Evolutionary conservation across 1,140 invertebrate genomes (phyloP).

Genomic region (Drosophila fuyamai): DNA sequence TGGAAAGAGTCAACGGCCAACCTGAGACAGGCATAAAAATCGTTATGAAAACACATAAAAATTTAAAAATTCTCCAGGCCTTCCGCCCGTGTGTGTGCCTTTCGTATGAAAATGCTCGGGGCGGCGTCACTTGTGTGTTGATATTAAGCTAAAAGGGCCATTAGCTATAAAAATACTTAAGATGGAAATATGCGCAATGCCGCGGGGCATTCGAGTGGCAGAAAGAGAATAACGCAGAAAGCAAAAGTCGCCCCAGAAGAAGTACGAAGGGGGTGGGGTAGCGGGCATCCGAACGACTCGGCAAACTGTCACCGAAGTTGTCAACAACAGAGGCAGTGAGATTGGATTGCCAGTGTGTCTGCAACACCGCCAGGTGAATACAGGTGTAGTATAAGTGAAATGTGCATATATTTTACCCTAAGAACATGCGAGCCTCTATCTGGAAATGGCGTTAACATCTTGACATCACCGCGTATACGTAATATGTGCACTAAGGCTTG

Average conservation of each 20-base stretch:
- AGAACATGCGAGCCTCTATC: conserved; percentile 7
- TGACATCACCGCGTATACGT: conserved; percentile 20
- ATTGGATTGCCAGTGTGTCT: conserved; percentile 12
- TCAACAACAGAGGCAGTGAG: conserved; percentile 36
- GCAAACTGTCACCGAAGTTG: conserved; percentile 73
- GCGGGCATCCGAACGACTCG: conserved; percentile 30
- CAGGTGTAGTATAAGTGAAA: conserved; percentile 18
- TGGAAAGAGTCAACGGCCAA: conserved; percentile 33
- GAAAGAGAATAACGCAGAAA: conserved; percentile 47
- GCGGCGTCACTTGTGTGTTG: conserved; percentile 65
- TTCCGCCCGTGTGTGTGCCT: conserved; percentile 6
- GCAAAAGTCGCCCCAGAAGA: conserved; percentile 25
- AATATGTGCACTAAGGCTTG: conserved; percentile 17
- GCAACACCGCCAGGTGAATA: conserved; percentile 12
- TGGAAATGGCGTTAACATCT: conserved; percentile 29
- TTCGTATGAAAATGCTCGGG: conserved; percentile 21
- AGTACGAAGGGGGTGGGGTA: background rate
- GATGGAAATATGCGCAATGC: conserved; percentile 75
- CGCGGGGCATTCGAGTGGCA: conserved; percentile 57
- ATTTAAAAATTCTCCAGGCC: conserved; percentile 35
- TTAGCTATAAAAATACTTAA: conserved; percentile 83
- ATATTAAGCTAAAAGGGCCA: conserved; percentile 80
- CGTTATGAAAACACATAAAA: conserved; percentile 64
- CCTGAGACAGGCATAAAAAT: conserved; percentile 51
- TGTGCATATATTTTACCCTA: conserved; percentile 14